Percentiles rank a stretch among this genome's conserved stretches.
phyloP scores from a whole-genome alignment of 2,113 vertebrate species.

The Lipophrys pholis region DNA sequence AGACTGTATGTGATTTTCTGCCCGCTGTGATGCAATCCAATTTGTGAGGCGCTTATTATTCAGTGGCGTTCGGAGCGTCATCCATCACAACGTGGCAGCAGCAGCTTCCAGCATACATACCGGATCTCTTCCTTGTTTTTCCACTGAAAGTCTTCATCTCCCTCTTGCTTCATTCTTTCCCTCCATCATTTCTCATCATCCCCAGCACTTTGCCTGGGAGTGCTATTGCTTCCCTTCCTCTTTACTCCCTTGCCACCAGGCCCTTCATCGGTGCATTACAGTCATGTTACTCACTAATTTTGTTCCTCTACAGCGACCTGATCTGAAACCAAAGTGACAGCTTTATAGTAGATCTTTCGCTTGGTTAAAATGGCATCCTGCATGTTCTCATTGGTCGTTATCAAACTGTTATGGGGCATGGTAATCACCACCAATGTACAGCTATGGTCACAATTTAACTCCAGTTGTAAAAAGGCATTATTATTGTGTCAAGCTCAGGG shows the following conservation, averaged over 20 bases:
- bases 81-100: constrained; percentile 44
- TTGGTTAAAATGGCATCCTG: neutral
- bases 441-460: constrained; percentile 40
- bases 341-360: constrained; percentile 9
- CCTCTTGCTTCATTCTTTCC: neutral
- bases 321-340: constrained; percentile 34
- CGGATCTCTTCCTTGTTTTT: neutral
- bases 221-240: constrained; percentile 1
- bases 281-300: neutral
- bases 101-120: constrained; percentile 24
- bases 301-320: constrained; percentile 5
- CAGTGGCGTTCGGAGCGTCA: constrained; percentile 47
- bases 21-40: constrained; percentile 61
- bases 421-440: constrained; percentile 47
- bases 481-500: constrained; percentile 16
- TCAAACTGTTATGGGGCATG: constrained; percentile 47
- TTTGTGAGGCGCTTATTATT: constrained; percentile 60
- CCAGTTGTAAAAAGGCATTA: neutral
- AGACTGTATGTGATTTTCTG: constrained; percentile 17
- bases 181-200: constrained; percentile 9
- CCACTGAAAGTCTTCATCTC: neutral
- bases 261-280: constrained; percentile 6
- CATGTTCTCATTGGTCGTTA: constrained; percentile 42
- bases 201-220: constrained; percentile 2
- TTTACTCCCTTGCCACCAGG: neutral